Evolutionary conservation across 2,797 vertebrate species (phyloP).

Genomic region (Lepidocolaptes lacrymiger): DNA sequence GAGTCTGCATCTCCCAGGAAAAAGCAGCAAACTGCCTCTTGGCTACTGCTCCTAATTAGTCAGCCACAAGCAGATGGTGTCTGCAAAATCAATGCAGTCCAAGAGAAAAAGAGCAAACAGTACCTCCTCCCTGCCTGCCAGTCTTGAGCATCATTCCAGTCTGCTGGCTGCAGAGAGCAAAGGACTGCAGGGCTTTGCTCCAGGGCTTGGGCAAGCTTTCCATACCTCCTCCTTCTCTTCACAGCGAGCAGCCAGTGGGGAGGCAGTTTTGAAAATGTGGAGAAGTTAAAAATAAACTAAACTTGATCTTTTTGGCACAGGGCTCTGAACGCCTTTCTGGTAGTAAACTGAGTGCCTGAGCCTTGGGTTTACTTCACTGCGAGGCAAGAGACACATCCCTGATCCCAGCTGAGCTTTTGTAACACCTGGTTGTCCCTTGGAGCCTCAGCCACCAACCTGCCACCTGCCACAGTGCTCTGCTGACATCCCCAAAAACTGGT

Average conservation of each 20-base stretch:
- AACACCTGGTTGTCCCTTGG: background rate
- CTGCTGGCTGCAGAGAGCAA: background rate
- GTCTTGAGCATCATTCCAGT: constrained; percentile 12
- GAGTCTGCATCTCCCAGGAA: background rate
- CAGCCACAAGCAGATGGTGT: constrained; percentile 35
- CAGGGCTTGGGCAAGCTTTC: constrained; percentile 15
- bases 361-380: background rate
- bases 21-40: background rate
- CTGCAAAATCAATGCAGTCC: background rate
- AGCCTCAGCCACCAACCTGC: background rate
- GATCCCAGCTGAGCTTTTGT: background rate
- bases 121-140: background rate
- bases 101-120: constrained; percentile 27
- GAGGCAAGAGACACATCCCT: background rate
- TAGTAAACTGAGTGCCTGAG: background rate
- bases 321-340: background rate
- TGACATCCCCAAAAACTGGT: background rate
- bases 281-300: constrained; percentile 37
- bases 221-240: background rate
- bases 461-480: fast-evolving
- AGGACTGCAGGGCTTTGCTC: constrained; percentile 9
- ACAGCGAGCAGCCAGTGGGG: background rate
- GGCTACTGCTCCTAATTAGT: constrained; percentile 12
- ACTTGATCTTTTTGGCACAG: background rate
- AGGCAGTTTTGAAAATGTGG: background rate